Conservation (phyloP, 2,888 invertebrate species). For the Eilema sororculum region DNA sequence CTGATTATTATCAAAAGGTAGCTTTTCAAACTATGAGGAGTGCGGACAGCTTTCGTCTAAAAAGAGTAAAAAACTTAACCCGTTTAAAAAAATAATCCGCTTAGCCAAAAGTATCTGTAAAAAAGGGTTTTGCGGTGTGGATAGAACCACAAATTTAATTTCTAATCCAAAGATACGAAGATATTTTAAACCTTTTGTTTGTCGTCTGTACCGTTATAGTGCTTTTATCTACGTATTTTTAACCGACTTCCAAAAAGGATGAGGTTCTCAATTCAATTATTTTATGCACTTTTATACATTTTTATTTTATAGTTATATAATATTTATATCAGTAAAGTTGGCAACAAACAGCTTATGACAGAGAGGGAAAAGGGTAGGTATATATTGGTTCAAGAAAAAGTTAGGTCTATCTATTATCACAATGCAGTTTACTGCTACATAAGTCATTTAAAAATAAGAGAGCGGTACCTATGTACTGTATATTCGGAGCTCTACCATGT, state of each 20-base stretch:
- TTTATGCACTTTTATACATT: too few relatives aligned
- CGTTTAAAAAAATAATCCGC: constrained; percentile 80
- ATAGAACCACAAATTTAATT: constrained; percentile 70
- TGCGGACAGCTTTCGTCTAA: constrained; percentile 53
- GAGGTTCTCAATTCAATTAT: too few relatives aligned
- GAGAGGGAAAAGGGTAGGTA: too few relatives aligned
- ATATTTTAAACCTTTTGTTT: constrained; percentile 55
- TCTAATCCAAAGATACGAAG: constrained; percentile 63
- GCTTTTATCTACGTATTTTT: constrained; percentile 13
- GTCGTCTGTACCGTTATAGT: constrained; percentile 38
- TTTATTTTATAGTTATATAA: background rate
- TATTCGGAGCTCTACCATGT: too few relatives aligned
- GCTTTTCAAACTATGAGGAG: constrained; percentile 41
- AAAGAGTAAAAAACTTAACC: constrained; percentile 70
- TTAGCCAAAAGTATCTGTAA: constrained; percentile 72
- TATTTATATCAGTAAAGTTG: too few relatives aligned
- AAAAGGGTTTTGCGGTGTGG: constrained; percentile 72
- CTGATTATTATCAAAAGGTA: constrained; percentile 42
- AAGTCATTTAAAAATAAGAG: too few relatives aligned
- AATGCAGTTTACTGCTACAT: background rate
- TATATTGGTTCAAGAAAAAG: background rate
- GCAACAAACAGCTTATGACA: too few relatives aligned
- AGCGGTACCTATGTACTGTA: too few relatives aligned
- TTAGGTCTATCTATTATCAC: background rate
- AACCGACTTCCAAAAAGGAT: too few relatives aligned